Evolutionary conservation across 2,888 invertebrate genomes (phyloP).

Genomic region (Tholera decimalis): DNA sequence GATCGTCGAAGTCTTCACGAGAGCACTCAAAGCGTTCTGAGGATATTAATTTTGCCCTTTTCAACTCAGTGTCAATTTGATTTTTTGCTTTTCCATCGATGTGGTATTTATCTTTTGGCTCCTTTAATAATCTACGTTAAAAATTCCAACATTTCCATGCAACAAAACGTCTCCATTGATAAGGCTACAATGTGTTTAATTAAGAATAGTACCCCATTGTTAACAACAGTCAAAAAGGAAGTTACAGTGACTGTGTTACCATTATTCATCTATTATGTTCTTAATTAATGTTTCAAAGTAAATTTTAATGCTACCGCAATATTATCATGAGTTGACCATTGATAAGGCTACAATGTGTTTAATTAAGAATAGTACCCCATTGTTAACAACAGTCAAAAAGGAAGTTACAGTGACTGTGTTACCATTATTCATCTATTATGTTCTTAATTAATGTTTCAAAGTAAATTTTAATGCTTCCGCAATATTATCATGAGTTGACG

Average conservation of each 20-base stretch:
- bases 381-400: conserved; percentile 14
- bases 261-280: conserved; percentile 21
- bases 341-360: conserved; percentile 9
- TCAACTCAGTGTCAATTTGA: conserved; percentile 26
- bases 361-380: not conserved
- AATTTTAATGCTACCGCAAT: conserved; percentile 26
- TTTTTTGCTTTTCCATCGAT: conserved; percentile 25
- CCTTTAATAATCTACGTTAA: not conserved
- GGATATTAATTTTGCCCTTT: conserved; percentile 63
- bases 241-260: not conserved
- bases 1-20: conserved; percentile 57
- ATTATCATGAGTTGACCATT: too few species aligned
- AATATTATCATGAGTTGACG: conserved; percentile 27
- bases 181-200: conserved; percentile 1
- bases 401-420: conserved; percentile 1
- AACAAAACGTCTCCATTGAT: conserved; percentile 2
- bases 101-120: conserved; percentile 20
- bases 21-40: conserved; percentile 43
- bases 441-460: conserved; percentile 20
- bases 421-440: conserved; percentile 18
- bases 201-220: conserved; percentile 5
- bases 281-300: conserved; percentile 22
- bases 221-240: conserved; percentile 13
- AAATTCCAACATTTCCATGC: not conserved
- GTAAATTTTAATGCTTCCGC: conserved; percentile 28